Evolutionary conservation across 2,888 invertebrate genomes (phyloP).

Genomic region (Idaea dimidiata): DNA sequence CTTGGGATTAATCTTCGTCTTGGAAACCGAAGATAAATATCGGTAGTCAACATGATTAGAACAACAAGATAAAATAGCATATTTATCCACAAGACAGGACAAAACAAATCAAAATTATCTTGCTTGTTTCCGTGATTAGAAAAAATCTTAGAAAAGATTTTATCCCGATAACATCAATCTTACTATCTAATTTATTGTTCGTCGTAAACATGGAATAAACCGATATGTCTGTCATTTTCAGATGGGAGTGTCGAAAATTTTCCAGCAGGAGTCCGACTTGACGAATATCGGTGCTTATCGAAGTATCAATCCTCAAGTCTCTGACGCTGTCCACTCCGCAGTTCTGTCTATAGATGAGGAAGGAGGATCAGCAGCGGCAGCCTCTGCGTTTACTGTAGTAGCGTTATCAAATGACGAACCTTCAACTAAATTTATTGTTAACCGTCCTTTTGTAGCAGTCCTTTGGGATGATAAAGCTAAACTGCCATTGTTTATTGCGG

Average conservation of each 20-base stretch:
- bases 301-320: slow-evolving; percentile 52
- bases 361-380: slow-evolving; percentile 73
- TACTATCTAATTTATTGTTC: not conserved
- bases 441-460: slow-evolving; percentile 75
- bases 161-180: not conserved
- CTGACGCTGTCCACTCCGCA: slow-evolving; percentile 73
- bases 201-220: not conserved
- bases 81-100: not conserved
- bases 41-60: not conserved
- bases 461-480: slow-evolving; percentile 68
- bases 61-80: not conserved
- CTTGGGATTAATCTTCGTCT: not conserved
- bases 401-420: slow-evolving; percentile 70
- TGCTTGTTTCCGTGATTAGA: not conserved
- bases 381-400: slow-evolving; percentile 65
- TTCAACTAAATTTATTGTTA: slow-evolving; percentile 52
- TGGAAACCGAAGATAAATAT: not conserved
- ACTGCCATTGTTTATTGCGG: slow-evolving; percentile 74
- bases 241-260: slow-evolving; percentile 71
- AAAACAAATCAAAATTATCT: not conserved
- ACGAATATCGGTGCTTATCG: slow-evolving; percentile 48
- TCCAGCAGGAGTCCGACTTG: slow-evolving; percentile 58
- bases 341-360: slow-evolving; percentile 75
- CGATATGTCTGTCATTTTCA: slow-evolving; percentile 37
- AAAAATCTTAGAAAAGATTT: not conserved